Conservation (phyloP, 1,140 invertebrate genomes). For the Tribolium madens region DNA sequence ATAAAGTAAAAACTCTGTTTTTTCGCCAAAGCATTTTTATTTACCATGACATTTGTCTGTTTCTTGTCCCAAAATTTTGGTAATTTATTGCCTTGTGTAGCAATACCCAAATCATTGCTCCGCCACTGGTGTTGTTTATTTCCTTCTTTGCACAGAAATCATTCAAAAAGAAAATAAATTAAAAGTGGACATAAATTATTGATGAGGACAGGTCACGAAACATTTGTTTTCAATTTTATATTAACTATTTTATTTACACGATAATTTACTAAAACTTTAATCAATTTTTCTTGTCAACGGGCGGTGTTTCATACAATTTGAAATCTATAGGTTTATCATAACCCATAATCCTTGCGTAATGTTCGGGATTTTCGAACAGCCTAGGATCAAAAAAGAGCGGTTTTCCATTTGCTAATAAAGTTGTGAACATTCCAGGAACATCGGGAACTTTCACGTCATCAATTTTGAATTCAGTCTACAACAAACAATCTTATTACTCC, state of each 20-base stretch:
- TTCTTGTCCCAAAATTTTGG: too few relatives aligned
- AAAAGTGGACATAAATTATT: background rate
- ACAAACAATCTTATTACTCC: slow-evolving; percentile 54
- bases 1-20: too few relatives aligned
- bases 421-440: slow-evolving; percentile 85
- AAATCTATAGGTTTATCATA: slow-evolving; percentile 92
- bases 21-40: too few relatives aligned
- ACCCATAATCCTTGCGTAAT: slow-evolving; percentile 89
- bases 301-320: slow-evolving; percentile 67
- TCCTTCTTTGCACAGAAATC: too few relatives aligned
- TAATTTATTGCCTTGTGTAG: too few relatives aligned
- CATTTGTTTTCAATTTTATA: background rate
- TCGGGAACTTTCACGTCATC: slow-evolving; percentile 84
- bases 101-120: too few relatives aligned
- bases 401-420: slow-evolving; percentile 76
- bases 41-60: too few relatives aligned
- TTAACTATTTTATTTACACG: background rate
- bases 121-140: too few relatives aligned
- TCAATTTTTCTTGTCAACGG: background rate
- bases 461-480: slow-evolving; percentile 78
- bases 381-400: slow-evolving; percentile 82
- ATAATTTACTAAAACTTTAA: background rate
- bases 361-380: slow-evolving; percentile 75
- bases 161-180: too few relatives aligned
- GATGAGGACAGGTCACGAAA: background rate